Evolutionary conservation across 92 coral and sea anemone genomes (phyloP).

Genomic region (Epizoanthus rinbou): DNA sequence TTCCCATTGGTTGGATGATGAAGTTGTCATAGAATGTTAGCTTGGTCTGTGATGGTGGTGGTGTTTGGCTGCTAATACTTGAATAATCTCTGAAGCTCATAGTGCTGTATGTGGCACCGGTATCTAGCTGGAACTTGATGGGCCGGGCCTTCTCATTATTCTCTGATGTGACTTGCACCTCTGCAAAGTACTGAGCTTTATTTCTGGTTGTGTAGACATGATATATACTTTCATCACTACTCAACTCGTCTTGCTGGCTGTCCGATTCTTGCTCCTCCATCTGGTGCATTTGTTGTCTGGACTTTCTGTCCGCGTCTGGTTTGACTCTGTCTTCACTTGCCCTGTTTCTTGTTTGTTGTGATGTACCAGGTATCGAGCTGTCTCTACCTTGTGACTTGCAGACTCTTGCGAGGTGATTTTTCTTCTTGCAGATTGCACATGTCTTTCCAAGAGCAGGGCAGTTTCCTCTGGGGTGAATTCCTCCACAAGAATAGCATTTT

Average conservation of each 20-base stretch:
- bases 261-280: slow-evolving; percentile 13
- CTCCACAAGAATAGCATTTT: slow-evolving; percentile 56
- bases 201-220: neutral
- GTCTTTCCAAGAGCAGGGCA: slow-evolving; percentile 51
- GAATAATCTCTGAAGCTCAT: slow-evolving; percentile 39
- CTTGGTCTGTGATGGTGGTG: slow-evolving; percentile 34
- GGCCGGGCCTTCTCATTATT: neutral
- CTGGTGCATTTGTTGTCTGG: slow-evolving; percentile 35
- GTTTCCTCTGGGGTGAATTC: slow-evolving; percentile 40
- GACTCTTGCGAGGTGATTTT: slow-evolving; percentile 47
- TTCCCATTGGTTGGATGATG: slow-evolving; percentile 42
- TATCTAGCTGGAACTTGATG: slow-evolving; percentile 44
- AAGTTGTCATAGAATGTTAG: neutral
- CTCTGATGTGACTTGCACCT: neutral
- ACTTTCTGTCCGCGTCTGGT: neutral
- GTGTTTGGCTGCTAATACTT: slow-evolving; percentile 43
- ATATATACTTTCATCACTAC: slow-evolving; percentile 51
- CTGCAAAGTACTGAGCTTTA: slow-evolving; percentile 28
- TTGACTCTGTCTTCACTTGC: slow-evolving; percentile 15
- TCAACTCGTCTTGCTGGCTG: slow-evolving; percentile 22
- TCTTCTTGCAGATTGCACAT: slow-evolving; percentile 39
- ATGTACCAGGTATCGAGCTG: neutral
- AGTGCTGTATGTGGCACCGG: slow-evolving; percentile 59
- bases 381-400: slow-evolving; percentile 6
- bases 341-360: neutral